A percentile compares a stretch with the other conserved stretches of the same genome.
phyloP scores from a whole-genome alignment of 1,140 invertebrate genomes.

The Drosophila sp. region DNA sequence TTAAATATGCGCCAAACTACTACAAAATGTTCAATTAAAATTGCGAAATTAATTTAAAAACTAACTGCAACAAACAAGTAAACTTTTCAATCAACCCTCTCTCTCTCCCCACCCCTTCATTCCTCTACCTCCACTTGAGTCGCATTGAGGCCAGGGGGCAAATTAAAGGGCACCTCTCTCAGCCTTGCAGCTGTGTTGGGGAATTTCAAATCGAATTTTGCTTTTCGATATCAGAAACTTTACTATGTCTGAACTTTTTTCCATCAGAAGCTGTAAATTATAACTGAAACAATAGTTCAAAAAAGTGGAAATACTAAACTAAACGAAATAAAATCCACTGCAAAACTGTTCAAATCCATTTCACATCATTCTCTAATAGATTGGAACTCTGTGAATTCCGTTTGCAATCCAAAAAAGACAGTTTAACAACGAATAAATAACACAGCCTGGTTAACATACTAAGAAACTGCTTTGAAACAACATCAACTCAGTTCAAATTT shows the following conservation, averaged over 20 bases:
- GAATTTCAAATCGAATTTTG: conserved; percentile 51
- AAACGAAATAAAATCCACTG: not conserved
- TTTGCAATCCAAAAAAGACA: too few relatives aligned
- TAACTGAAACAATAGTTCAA: conserved; percentile 31
- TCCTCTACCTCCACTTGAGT: conserved; percentile 33
- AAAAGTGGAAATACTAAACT: not conserved
- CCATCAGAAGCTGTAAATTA: conserved; percentile 32
- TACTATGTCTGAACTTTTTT: conserved; percentile 41
- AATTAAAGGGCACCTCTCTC: conserved; percentile 22
- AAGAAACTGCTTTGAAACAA: too few relatives aligned
- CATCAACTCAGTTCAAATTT: not conserved
- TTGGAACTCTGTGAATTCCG: too few relatives aligned
- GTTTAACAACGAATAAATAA: too few relatives aligned
- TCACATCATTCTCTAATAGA: not conserved
- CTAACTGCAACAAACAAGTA: conserved; percentile 58
- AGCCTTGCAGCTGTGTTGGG: not conserved
- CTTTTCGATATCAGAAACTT: conserved; percentile 52
- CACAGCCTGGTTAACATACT: too few relatives aligned
- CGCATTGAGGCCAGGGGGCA: conserved; percentile 62
- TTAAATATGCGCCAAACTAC: conserved; percentile 47
- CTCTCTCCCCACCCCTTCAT: not conserved
- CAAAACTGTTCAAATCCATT: not conserved
- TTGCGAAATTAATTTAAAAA: conserved; percentile 69
- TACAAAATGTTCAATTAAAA: conserved; percentile 69
- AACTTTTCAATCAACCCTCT: conserved; percentile 50